Evolutionary conservation across 2,113 vertebrate species (phyloP).

Genomic region (Oncorhynchus gorbuscha): DNA sequence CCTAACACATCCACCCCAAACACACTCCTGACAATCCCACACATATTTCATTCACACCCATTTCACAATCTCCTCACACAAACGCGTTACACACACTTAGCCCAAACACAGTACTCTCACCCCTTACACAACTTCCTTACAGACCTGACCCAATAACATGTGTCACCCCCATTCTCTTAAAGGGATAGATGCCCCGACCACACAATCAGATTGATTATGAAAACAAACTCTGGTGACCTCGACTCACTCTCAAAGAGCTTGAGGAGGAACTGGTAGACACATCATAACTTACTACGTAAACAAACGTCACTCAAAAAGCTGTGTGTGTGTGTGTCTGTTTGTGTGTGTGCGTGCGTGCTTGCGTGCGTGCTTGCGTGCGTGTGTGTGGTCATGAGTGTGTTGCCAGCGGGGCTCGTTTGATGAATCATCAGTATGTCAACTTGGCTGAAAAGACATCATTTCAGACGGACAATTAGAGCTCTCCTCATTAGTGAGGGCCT

Average conservation of each 20-base stretch:
- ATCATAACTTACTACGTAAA: constrained; percentile 13
- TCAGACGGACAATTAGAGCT: constrained; percentile 62
- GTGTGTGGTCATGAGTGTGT: too few species aligned
- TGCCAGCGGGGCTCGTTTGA: background rate
- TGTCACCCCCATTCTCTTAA: background rate
- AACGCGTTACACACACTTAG: background rate
- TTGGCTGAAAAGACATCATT: constrained; percentile 56
- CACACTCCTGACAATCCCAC: background rate
- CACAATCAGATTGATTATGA: constrained; percentile 27
- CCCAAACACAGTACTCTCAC: background rate
- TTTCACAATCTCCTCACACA: background rate
- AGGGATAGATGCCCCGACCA: background rate
- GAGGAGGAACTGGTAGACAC: constrained; percentile 48
- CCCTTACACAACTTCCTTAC: background rate
- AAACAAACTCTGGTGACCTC: constrained; percentile 40
- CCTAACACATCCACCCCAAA: background rate
- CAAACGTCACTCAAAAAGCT: background rate
- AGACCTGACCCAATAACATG: background rate
- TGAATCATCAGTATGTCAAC: constrained; percentile 43
- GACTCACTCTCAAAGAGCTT: constrained; percentile 39
- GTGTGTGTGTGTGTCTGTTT: background rate
- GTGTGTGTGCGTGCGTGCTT: too few species aligned
- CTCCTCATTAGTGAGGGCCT: constrained; percentile 56
- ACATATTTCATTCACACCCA: background rate
- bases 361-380: too few species aligned